Evolutionary conservation across 2,888 invertebrate genomes (phyloP).

Genomic region (Gastrophysa polygoni): DNA sequence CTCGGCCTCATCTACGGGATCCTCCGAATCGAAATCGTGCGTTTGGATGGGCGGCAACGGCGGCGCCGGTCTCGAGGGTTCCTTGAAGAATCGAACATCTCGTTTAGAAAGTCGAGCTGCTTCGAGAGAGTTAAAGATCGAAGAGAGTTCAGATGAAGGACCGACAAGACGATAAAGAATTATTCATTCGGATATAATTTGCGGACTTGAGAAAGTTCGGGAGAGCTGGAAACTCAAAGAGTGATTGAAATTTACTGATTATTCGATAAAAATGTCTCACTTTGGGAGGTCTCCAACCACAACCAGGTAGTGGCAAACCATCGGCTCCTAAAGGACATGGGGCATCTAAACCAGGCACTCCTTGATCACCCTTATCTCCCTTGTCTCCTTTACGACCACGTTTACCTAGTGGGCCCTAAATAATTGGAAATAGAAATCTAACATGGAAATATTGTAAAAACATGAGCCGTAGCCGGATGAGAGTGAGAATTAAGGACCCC

Average conservation of each 20-base stretch:
- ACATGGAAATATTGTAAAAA: too few relatives aligned
- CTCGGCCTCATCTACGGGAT: constrained; percentile 62
- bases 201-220: too few relatives aligned
- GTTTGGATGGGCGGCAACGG: constrained; percentile 57
- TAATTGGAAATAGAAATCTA: too few relatives aligned
- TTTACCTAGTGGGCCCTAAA: constrained; percentile 85
- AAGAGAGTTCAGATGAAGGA: too few relatives aligned
- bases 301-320: constrained; percentile 94
- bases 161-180: too few relatives aligned
- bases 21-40: constrained; percentile 60
- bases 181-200: too few relatives aligned
- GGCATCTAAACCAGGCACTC: constrained; percentile 96
- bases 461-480: too few relatives aligned
- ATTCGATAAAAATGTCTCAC: constrained; percentile 58
- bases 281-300: constrained; percentile 91
- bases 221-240: too few relatives aligned
- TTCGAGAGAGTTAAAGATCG: background rate
- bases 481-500: too few relatives aligned
- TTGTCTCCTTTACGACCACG: constrained; percentile 91
- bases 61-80: constrained; percentile 50
- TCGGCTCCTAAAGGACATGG: constrained; percentile 98
- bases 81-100: too few relatives aligned
- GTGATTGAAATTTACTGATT: too few relatives aligned
- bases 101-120: background rate
- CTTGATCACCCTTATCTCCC: constrained; percentile 94